Evolutionary conservation across 2,113 vertebrate genomes (phyloP).

Genomic region (Alces alces): DNA sequence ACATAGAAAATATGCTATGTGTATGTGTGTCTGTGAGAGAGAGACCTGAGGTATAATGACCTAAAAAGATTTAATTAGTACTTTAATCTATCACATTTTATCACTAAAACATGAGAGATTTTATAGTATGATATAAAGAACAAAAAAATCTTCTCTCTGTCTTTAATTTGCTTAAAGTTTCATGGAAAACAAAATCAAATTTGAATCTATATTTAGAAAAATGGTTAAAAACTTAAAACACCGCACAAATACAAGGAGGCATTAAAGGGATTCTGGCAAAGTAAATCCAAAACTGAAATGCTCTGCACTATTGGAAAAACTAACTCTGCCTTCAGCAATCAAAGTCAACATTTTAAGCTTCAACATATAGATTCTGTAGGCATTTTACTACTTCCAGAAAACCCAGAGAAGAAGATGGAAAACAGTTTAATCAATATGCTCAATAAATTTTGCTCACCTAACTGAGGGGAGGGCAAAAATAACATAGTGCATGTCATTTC

Average conservation of each 20-base stretch:
- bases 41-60: not conserved
- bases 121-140: not conserved
- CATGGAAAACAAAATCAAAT: not conserved
- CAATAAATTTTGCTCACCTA: constrained; percentile 39
- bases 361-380: not conserved
- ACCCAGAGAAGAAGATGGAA: not conserved
- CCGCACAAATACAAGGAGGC: not conserved
- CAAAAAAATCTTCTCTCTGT: not conserved
- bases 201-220: not conserved
- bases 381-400: constrained; percentile 16
- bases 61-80: not conserved
- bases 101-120: not conserved
- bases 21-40: not conserved
- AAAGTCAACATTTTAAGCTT: constrained; percentile 9
- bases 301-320: not conserved
- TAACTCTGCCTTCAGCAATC: not conserved
- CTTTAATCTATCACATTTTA: not conserved
- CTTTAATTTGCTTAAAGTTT: not conserved
- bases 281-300: not conserved
- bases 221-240: not conserved
- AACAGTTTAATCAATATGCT: constrained; percentile 13
- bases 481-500: constrained; percentile 24
- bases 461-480: constrained; percentile 27
- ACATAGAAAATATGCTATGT: not conserved
- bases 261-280: not conserved